Conservation (phyloP, 64 coral and sea anemone species). For the Astreopora myriophthalma region DNA sequence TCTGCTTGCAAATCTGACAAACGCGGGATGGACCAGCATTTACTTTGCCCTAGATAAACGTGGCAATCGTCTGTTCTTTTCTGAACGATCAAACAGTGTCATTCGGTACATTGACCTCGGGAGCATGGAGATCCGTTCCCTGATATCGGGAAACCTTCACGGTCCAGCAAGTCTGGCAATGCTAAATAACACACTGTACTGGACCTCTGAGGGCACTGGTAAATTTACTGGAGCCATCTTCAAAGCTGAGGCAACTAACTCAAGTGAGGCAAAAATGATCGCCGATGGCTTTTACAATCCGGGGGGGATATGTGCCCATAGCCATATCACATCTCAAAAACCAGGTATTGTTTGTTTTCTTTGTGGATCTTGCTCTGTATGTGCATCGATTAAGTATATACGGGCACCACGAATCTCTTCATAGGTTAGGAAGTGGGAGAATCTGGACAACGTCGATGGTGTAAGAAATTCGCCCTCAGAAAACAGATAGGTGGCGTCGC, state of each 20-base stretch:
- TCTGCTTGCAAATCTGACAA: background rate
- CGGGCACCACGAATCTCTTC: no score
- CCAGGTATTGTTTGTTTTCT: background rate
- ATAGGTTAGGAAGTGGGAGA: no score
- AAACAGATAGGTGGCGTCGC: no score
- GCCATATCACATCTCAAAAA: background rate
- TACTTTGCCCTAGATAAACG: background rate
- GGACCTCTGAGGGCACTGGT: background rate
- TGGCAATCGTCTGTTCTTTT: constrained; percentile 9
- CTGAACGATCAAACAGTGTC: background rate
- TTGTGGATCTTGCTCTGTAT: no score
- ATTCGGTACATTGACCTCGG: background rate
- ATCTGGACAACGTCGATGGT: no score
- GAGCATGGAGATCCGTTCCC: background rate
- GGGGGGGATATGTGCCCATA: background rate
- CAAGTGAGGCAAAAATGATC: background rate
- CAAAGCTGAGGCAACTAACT: background rate
- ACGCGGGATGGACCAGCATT: background rate
- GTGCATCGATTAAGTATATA: no score
- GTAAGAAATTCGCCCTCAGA: no score
- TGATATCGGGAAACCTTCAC: constrained; percentile 17
- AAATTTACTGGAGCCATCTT: background rate
- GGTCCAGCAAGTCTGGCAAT: background rate
- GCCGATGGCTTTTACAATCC: background rate
- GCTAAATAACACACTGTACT: background rate